Evolutionary conservation across 1,140 invertebrate species (phyloP), one percentile per base, ranked within the genome.

Genomic region (Drosophila ironensis): DNA sequence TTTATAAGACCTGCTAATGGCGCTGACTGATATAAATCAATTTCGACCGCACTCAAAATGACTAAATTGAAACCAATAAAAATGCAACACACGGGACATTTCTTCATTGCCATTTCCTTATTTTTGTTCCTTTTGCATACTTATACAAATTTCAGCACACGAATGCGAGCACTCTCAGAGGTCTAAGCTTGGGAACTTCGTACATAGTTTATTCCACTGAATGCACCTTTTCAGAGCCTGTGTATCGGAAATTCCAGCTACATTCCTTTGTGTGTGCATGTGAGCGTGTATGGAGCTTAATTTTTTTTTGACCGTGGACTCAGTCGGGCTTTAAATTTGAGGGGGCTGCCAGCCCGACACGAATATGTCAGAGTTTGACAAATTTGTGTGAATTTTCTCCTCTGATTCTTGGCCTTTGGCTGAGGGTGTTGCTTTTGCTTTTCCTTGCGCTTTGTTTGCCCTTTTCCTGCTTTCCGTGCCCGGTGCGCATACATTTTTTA

Each of bases 401-500:
- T 60, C 51, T 52, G 44, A 57, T 60, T 52, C 22, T 41, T 16
- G 38, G 24, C 11, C 12, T 28, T 28, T 63, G 25, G 56, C 60
- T 22, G 37, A n/a, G 27, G 19, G 35, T 35, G 4, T 22, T 27
- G 20, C 41, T 47, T n/a, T 25, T 48, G 20, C 25, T 16, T 22
- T 3, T 16, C 3, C 6, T 12, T 20, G n/a, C n/a, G 17, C 37
- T 28, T 41, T 33, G 4, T 20, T 14, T 37, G 3, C 7, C 0
- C 1, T 12, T 20, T 9, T 14, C 1, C 7, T 8, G 9, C 9
- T 25, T 46, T 38, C 30, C 41, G 24, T 48, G 22, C 33, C 14
- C 41, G 41, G 19, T 19, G 56, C 35, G 41, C 40, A 71, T 82
- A 38, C 67, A 54, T 56, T 42, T 74, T 77, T 84, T 84, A 82